Conservation (phyloP, 2,113 vertebrate species). For the Eonycteris spelaea region DNA sequence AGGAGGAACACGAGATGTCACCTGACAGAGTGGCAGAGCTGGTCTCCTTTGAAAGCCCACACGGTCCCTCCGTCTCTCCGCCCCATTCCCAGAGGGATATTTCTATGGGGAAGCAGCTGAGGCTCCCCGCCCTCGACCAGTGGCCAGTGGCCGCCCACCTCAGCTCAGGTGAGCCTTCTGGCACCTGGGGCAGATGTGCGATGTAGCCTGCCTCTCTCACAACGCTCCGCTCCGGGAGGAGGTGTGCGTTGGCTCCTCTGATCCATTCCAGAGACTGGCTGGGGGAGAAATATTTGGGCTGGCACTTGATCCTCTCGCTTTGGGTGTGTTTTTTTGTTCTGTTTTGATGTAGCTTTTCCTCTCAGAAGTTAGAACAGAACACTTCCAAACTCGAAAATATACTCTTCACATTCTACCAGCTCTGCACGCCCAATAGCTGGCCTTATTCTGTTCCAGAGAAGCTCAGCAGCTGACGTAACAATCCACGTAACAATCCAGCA, state of each 20-base stretch:
- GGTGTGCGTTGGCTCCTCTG: background rate
- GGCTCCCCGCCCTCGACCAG: background rate
- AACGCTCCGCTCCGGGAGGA: background rate
- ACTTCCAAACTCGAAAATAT: background rate
- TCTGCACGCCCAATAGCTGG: background rate
- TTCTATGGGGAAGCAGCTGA: background rate
- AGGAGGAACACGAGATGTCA: background rate
- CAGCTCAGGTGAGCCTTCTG: background rate
- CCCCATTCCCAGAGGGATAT: background rate
- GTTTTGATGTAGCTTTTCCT: conserved; percentile 39
- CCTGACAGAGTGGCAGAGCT: background rate
- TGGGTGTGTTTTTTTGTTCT: conserved; percentile 16
- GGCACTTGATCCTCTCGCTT: background rate
- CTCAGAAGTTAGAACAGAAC: background rate
- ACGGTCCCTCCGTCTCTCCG: background rate
- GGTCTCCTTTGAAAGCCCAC: background rate
- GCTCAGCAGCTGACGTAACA: background rate
- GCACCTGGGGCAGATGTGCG: no score
- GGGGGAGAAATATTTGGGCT: background rate
- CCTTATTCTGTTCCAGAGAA: background rate
- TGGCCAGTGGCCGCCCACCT: background rate
- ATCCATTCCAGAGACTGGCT: background rate
- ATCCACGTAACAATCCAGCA: background rate
- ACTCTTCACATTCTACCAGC: background rate
- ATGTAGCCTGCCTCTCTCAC: accelerated